Conservation (phyloP, 2,113 vertebrate genomes). For the Seriola aureovittata region DNA sequence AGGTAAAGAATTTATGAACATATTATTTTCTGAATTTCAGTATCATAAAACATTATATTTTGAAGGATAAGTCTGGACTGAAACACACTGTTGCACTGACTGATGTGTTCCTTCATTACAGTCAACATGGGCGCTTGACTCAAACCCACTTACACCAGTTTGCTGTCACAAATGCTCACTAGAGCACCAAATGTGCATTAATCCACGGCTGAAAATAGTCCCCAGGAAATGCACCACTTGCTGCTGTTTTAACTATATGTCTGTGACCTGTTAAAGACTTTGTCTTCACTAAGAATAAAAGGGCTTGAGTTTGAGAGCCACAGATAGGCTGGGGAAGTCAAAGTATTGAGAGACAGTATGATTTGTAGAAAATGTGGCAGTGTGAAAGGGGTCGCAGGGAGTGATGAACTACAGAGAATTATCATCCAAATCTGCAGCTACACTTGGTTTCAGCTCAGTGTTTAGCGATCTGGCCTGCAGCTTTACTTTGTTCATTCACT, state of each 20-base stretch:
- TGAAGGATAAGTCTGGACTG: background rate
- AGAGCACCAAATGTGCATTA: background rate
- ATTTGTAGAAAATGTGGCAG: background rate
- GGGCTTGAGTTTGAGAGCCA: background rate
- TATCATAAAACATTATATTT: background rate
- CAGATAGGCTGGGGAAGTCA: no score
- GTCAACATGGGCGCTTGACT: background rate
- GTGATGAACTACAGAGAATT: background rate
- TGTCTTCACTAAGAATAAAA: background rate
- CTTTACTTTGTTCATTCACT: background rate
- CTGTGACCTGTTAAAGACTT: background rate
- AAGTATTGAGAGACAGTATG: background rate
- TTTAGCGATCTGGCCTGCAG: background rate
- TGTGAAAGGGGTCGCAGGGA: background rate
- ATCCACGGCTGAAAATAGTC: no score
- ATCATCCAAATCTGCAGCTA: background rate
- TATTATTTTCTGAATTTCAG: background rate
- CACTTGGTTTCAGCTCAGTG: background rate
- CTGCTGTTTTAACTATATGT: background rate
- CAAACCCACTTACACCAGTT: no score
- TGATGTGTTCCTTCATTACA: background rate
- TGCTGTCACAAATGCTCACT: background rate
- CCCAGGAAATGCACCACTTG: background rate
- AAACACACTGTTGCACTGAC: background rate
- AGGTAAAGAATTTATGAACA: conserved; percentile 82